phyloP scores from a whole-genome alignment of 2,113 vertebrate species.

The Neomonachus schauinslandi region DNA sequence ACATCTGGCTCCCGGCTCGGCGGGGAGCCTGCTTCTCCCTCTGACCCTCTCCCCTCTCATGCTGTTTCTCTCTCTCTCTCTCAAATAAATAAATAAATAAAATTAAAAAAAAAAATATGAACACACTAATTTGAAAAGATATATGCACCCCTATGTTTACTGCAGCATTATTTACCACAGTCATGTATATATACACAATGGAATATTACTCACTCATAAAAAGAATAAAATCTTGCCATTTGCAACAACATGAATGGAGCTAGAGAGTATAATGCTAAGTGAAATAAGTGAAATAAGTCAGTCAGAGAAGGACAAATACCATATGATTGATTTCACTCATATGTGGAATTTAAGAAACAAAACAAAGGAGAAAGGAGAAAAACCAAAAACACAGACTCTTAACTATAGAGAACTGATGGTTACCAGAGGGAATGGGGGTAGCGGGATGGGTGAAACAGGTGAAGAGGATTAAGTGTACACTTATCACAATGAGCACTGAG shows the following conservation, averaged over 20 bases:
- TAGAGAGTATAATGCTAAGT: neutral
- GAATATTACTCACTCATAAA: neutral
- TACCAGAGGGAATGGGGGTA: neutral
- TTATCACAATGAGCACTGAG: neutral
- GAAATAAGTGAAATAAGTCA: neutral
- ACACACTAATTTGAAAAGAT: neutral
- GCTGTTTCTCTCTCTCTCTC: no score
- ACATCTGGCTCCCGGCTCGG: no score
- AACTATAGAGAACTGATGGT: neutral
- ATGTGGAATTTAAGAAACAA: neutral
- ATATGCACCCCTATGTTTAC: neutral
- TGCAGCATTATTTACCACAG: neutral
- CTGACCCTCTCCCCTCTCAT: no score
- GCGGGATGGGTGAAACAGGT: neutral
- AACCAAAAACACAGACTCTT: neutral
- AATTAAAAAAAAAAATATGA: neutral
- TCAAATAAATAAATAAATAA: no score
- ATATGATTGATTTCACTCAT: neutral
- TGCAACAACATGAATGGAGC: neutral
- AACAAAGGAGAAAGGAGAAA: neutral
- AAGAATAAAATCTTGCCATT: neutral
- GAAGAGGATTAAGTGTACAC: neutral
- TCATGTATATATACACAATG: neutral
- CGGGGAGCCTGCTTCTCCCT: no score
- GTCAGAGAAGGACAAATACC: neutral